Percentiles rank a stretch among this genome's conserved stretches.
These are phyloP conservation scores for Phyto melanocephala DNA, from an alignment of 2,888 invertebrate genomes.

Conservation along the genomic window DNA sequence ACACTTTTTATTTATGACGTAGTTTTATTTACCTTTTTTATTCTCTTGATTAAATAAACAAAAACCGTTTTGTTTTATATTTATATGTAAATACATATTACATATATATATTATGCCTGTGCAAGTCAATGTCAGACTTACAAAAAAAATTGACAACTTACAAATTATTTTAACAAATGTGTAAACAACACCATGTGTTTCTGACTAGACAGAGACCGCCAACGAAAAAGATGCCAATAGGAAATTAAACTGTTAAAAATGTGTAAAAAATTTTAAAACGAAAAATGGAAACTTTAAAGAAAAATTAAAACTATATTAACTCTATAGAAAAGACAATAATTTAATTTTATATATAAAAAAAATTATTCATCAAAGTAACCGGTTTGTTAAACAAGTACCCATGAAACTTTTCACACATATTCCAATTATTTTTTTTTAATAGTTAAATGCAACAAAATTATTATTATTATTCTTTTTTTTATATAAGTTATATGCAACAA, in stretches of 20 bases:
- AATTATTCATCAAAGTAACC: too few species aligned
- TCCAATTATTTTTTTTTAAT: too few species aligned
- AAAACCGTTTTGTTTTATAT: background rate
- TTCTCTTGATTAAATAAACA: constrained; percentile 25
- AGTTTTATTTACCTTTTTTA: constrained; percentile 15
- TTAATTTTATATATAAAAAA: too few species aligned
- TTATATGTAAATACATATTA: background rate
- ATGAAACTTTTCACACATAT: background rate
- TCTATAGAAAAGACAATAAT: background rate
- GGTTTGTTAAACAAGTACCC: background rate
- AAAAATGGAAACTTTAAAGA: too few species aligned
- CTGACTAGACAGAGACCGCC: background rate
- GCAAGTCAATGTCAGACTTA: constrained; percentile 47
- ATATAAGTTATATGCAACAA: too few species aligned
- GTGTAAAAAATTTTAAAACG: too few species aligned
- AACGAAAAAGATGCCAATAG: background rate
- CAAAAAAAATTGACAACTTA: constrained; percentile 37
- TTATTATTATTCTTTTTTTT: too few species aligned
- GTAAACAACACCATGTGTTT: background rate
- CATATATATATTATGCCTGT: constrained; percentile 10
- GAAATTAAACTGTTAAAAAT: background rate
- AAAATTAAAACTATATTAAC: too few species aligned
- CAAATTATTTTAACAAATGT: constrained; percentile 22
- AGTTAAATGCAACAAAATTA: too few species aligned
- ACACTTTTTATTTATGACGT: constrained; percentile 48